A percentile compares a stretch with the other conserved stretches of the same genome.
Evolutionary conservation across 1,140 invertebrate genomes (phyloP).

Genomic region (Bombus turneri): DNA sequence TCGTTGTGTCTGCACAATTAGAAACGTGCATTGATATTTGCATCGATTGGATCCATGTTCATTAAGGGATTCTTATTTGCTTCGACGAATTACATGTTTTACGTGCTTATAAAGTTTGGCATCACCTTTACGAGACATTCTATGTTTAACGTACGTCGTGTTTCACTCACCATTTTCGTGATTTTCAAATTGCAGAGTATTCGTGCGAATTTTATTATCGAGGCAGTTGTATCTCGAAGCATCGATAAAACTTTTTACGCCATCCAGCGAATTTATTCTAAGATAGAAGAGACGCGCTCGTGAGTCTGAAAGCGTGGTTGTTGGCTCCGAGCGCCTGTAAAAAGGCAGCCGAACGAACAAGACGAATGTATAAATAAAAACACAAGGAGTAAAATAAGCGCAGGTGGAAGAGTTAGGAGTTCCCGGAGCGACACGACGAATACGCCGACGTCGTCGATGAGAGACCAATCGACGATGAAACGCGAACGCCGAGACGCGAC

Average conservation of each 20-base stretch:
- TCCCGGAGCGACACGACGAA: not conserved
- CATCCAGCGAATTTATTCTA: not conserved
- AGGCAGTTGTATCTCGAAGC: not conserved
- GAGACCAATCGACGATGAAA: slow-evolving; percentile 34
- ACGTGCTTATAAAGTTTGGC: not conserved
- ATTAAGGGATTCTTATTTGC: too few relatives aligned
- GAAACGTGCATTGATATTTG: not conserved
- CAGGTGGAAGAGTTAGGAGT: not conserved
- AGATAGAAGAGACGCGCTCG: not conserved
- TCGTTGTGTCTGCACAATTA: not conserved
- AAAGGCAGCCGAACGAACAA: not conserved
- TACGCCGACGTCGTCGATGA: slow-evolving; percentile 7
- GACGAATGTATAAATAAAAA: not conserved
- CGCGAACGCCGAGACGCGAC: slow-evolving; percentile 18
- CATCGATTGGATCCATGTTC: too few relatives aligned
- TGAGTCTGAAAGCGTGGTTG: not conserved
- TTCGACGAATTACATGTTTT: not conserved
- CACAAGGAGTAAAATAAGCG: not conserved
- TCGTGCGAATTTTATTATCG: not conserved
- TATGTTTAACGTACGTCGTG: too few relatives aligned
- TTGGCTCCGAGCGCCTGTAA: not conserved
- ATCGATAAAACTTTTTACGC: not conserved
- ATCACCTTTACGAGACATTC: not conserved
- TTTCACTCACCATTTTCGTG: not conserved
- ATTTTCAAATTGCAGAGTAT: not conserved